Base-by-base conservation (phyloP, 2,797 vertebrate species). In the Loriculus beryllinus region DNA sequence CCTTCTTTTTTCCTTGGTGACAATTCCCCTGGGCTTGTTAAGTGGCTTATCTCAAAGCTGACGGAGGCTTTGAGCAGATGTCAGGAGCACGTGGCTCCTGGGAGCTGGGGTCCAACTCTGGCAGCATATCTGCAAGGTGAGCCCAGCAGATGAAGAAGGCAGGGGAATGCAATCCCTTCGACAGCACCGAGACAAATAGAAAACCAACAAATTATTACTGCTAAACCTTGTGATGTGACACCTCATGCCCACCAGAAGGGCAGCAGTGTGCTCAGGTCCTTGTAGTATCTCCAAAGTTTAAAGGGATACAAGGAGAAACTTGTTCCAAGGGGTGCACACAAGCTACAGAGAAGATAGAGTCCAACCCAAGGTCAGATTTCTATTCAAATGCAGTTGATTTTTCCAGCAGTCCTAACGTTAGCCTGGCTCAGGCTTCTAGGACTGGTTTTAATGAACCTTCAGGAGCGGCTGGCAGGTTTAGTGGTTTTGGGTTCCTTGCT, bases 11-110 rank as follows among this genome's bases (percentile, higher is more conserved):
- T 0, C 40, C 82, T 65, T 45, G 69, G 37, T 65, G 72, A 96
- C 86, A 93, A 88, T 85, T 97, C 95, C 96, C 95, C 71, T 47
- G 78, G 94, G 94, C 54, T 96, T 71, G 54, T 72, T 96, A 96
- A 97, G 88, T 88, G 77, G 83, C 82, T 97, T 95, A 71, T 96
- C 93, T 92, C 86, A n/a, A n/a, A 75, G 88, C 47, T 95, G 95
- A 97, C 6, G 42, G 90, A 95, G 88, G 93, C 65, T 42, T 72
- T 5, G n/a, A 96, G 96, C 90, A 95, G 88, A 93, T 96, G 93
- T 92, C 96, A 97, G 95, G 29, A 95, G 71, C 31, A 5, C 23
- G 52, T 17, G 75, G 93, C 92, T 93, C 93, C 92, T 42, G 63
- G 86, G 83, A 95, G 91, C 57, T 49, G 43, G 83, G 75, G 43